Conservation (phyloP, 2,113 vertebrate species). For the Lucifuga dentata region DNA sequence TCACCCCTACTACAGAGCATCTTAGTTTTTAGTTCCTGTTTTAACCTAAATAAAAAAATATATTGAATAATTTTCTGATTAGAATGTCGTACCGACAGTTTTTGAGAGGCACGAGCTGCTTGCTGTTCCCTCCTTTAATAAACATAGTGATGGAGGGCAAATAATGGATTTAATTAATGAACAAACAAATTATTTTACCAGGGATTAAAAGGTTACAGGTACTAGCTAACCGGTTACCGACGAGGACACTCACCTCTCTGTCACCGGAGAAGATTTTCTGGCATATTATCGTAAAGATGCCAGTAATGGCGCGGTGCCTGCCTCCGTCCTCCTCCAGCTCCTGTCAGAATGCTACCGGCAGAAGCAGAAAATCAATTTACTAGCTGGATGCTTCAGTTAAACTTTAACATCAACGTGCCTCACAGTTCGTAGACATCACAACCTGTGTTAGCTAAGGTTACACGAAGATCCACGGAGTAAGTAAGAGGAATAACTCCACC, state of each 20-base stretch:
- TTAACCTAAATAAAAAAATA: no score
- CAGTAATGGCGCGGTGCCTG: slow-evolving; percentile 1
- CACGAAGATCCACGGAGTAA: not conserved
- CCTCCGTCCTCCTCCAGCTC: slow-evolving; percentile 35
- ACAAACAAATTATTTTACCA: not conserved
- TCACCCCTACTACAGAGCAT: no score
- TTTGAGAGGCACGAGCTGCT: no score
- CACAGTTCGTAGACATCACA: not conserved
- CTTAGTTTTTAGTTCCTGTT: no score
- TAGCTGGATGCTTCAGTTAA: slow-evolving; percentile 9
- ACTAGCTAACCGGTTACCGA: not conserved
- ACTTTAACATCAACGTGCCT: slow-evolving; percentile 44
- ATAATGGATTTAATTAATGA: not conserved
- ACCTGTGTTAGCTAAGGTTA: not conserved
- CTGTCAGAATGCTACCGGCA: slow-evolving; percentile 21
- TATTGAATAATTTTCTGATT: no score
- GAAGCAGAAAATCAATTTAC: not conserved
- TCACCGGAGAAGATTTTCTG: not conserved
- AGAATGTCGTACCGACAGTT: no score
- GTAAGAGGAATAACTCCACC: not conserved
- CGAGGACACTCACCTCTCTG: not conserved
- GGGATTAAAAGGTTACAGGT: not conserved
- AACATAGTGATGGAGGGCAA: not conserved
- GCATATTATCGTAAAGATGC: not conserved
- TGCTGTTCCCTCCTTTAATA: slow-evolving; percentile 5